phyloP scores from a whole-genome alignment of 1,140 invertebrate species.

The Hesperophylax magnus region DNA sequence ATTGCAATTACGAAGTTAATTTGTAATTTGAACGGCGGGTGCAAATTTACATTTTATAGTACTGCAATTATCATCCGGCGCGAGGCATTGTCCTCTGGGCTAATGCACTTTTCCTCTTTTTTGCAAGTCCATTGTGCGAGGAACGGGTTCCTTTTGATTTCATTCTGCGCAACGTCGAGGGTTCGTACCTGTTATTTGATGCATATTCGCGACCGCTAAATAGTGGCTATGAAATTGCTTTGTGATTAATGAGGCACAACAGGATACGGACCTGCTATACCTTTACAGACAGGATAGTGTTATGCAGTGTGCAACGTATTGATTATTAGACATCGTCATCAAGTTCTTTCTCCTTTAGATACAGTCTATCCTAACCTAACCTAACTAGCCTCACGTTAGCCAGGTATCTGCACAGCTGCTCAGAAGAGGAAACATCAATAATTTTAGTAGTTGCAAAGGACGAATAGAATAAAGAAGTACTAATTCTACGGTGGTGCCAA shows the following conservation, averaged over 20 bases:
- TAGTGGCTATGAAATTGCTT: not conserved
- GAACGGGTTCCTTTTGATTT: constrained; percentile 21
- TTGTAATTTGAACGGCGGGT: constrained; percentile 25
- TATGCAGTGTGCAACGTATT: no score
- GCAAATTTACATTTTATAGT: constrained; percentile 41
- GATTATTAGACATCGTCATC: no score
- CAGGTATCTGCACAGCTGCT: no score
- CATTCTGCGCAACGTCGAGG: not conserved
- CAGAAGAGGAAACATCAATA: no score
- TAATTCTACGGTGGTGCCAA: no score
- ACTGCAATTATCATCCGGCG: constrained; percentile 29
- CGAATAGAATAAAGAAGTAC: no score
- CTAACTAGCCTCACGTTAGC: no score
- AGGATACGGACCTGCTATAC: no score
- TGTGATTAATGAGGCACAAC: constrained; percentile 13
- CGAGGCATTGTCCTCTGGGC: constrained; percentile 33
- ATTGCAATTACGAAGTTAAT: constrained; percentile 3
- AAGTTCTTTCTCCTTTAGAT: no score
- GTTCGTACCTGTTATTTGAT: constrained; percentile 10
- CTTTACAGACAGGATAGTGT: no score
- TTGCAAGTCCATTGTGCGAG: constrained; percentile 35
- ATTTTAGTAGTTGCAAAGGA: no score
- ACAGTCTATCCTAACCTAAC: no score
- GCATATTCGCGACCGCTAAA: not conserved
- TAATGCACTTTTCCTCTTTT: constrained; percentile 23